Conservation (phyloP, 2,888 invertebrate species). For the Eristalis pertinax region DNA sequence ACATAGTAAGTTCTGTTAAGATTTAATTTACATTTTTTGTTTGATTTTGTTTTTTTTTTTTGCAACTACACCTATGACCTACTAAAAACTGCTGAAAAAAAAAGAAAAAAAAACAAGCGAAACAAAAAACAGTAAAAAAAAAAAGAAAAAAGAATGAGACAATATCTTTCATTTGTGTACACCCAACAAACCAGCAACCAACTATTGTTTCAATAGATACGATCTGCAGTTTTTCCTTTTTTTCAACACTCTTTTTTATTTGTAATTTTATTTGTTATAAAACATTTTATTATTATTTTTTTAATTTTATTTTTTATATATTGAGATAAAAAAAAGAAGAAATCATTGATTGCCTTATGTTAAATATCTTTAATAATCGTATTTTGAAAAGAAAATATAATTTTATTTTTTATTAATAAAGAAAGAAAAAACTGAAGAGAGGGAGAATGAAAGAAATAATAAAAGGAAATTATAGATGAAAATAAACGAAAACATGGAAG, state of each 20-base stretch:
- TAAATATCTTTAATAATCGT: constrained; percentile 48
- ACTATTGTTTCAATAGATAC: constrained; percentile 13
- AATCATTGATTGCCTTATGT: constrained; percentile 64
- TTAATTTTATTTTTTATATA: constrained; percentile 38
- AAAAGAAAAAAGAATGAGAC: neutral
- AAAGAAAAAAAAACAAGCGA: constrained; percentile 11
- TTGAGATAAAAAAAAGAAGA: neutral
- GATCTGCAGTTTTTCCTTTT: constrained; percentile 28
- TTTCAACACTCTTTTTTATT: constrained; percentile 17
- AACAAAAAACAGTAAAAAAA: neutral
- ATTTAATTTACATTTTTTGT: constrained; percentile 76
- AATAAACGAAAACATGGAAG: constrained; percentile 48
- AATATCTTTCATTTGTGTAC: neutral
- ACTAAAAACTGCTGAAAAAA: constrained; percentile 32
- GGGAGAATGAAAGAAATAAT: constrained; percentile 29
- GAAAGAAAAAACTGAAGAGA: constrained; percentile 6
- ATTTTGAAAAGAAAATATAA: constrained; percentile 46
- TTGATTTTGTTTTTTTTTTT: constrained; percentile 75
- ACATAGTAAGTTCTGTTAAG: constrained; percentile 76
- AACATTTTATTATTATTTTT: constrained; percentile 38
- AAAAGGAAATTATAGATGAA: constrained; percentile 37
- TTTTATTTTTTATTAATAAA: constrained; percentile 51
- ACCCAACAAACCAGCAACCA: neutral
- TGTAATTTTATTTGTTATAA: constrained; percentile 49
- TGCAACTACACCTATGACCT: constrained; percentile 30